Conservation (phyloP, 2,888 invertebrate species). For the Drosophila nr. fundita region DNA sequence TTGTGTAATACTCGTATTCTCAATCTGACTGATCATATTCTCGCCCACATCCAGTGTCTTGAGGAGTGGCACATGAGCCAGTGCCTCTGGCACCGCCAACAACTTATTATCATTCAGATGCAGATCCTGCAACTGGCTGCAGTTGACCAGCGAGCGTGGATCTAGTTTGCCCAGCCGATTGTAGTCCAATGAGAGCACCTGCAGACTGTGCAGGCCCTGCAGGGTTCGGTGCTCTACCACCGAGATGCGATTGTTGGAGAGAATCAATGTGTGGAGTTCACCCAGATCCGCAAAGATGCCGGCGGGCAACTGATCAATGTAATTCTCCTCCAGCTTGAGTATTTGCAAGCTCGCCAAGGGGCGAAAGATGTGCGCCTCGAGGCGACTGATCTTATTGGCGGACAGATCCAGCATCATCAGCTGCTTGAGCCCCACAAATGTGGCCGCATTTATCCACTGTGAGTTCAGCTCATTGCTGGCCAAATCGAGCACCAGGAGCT, state of each 20-base stretch:
- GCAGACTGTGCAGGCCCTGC: conserved; percentile 93
- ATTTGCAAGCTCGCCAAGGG: conserved; percentile 93
- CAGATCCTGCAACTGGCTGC: conserved; percentile 94
- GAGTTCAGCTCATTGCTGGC: conserved; percentile 94
- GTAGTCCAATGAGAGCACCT: conserved; percentile 93
- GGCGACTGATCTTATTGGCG: conserved; percentile 92
- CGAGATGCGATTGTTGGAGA: conserved; percentile 94
- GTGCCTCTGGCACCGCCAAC: conserved; percentile 91
- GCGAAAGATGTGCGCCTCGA: conserved; percentile 93
- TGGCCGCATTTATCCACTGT: conserved; percentile 93
- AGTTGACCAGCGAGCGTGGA: conserved; percentile 94
- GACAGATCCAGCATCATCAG: conserved; percentile 94
- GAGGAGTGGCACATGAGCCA: conserved; percentile 93
- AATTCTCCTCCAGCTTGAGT: conserved; percentile 93
- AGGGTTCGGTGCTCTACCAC: conserved; percentile 93
- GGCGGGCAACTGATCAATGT: conserved; percentile 92
- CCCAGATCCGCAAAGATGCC: conserved; percentile 95
- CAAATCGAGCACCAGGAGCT: conserved; percentile 92
- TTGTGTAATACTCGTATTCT: conserved; percentile 92
- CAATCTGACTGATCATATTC: conserved; percentile 93
- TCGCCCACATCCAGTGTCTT: conserved; percentile 96
- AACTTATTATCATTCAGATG: conserved; percentile 95
- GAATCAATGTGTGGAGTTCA: conserved; percentile 94
- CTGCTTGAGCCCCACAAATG: conserved; percentile 94
- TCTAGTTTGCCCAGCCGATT: conserved; percentile 93